These are phyloP conservation scores for Molorchus minor DNA, from an alignment of 2,888 invertebrate genomes.

Conservation along the genomic window DNA sequence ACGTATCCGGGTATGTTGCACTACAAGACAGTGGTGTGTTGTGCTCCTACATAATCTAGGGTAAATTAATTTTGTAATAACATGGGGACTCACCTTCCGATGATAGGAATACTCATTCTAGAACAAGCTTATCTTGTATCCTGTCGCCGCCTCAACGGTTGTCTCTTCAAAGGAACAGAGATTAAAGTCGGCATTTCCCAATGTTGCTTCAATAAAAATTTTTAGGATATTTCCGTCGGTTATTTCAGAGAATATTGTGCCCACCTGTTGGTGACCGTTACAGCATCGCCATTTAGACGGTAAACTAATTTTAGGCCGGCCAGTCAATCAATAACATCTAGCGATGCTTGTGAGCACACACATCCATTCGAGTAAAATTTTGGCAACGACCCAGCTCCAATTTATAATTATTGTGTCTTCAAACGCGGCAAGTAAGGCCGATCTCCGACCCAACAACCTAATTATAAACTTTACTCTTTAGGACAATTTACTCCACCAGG, in stretches of 20 bases:
- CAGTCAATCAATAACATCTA: constrained; percentile 23
- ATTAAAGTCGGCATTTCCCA: too few species aligned
- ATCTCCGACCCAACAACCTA: constrained; percentile 48
- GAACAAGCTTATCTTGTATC: too few species aligned
- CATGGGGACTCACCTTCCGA: too few species aligned
- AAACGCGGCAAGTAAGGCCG: constrained; percentile 42
- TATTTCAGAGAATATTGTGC: background rate
- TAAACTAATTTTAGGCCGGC: constrained; percentile 16
- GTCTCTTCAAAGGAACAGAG: too few species aligned
- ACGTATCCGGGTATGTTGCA: too few species aligned
- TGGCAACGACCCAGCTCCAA: constrained; percentile 37
- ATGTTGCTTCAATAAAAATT: too few species aligned
- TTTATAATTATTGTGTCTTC: constrained; percentile 47
- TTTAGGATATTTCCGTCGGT: too few species aligned
- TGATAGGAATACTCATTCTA: too few species aligned
- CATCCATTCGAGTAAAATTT: constrained; percentile 16
- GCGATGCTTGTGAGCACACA: constrained; percentile 11
- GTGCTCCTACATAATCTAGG: too few species aligned
- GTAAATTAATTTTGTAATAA: too few species aligned
- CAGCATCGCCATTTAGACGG: constrained; percentile 8
- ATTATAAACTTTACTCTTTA: constrained; percentile 49
- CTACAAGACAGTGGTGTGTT: too few species aligned
- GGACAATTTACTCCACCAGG: constrained; percentile 44
- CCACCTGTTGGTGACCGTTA: constrained; percentile 18
- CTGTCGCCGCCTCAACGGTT: too few species aligned